These are phyloP conservation scores for Rutpela maculata DNA, from an alignment of 2,888 invertebrate genomes.

Conservation along the genomic window DNA sequence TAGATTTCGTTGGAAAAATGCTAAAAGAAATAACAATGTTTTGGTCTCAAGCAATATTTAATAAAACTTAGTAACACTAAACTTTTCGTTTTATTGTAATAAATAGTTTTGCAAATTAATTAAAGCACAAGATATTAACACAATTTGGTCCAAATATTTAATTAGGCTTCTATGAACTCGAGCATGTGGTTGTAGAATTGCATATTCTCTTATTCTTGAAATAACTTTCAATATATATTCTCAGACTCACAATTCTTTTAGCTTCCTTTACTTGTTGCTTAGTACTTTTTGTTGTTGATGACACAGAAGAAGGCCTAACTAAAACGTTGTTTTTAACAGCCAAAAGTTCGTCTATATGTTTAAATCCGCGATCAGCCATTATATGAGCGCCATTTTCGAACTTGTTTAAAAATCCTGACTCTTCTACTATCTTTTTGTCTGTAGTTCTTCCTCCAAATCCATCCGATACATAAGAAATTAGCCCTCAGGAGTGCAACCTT, in stretches of 20 bases:
- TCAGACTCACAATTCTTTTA: constrained; percentile 40
- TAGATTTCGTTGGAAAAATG: neutral
- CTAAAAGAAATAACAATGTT: neutral
- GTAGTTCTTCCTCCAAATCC: constrained; percentile 20
- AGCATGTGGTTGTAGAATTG: constrained; percentile 50
- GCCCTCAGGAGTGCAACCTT: constrained; percentile 15
- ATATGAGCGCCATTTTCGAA: constrained; percentile 21
- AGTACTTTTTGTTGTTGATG: constrained; percentile 28
- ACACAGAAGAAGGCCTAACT: constrained; percentile 51
- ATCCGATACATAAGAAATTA: constrained; percentile 11
- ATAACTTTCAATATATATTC: constrained; percentile 61
- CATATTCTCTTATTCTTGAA: constrained; percentile 53
- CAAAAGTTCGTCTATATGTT: constrained; percentile 9
- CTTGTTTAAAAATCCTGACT: constrained; percentile 21
- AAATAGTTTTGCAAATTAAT: constrained; percentile 46
- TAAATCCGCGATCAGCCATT: constrained; percentile 30
- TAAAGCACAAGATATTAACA: constrained; percentile 49
- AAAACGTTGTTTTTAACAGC: constrained; percentile 35
- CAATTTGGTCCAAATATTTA: constrained; percentile 44
- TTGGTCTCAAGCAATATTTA: neutral
- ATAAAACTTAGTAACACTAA: constrained; percentile 16
- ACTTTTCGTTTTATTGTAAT: constrained; percentile 10
- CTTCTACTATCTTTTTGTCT: constrained; percentile 24
- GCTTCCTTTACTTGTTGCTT: constrained; percentile 40
- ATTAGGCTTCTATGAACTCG: constrained; percentile 41